phyloP scores from a whole-genome alignment of 92 coral and sea anemone genomes.

The Phenganax subtilis region DNA sequence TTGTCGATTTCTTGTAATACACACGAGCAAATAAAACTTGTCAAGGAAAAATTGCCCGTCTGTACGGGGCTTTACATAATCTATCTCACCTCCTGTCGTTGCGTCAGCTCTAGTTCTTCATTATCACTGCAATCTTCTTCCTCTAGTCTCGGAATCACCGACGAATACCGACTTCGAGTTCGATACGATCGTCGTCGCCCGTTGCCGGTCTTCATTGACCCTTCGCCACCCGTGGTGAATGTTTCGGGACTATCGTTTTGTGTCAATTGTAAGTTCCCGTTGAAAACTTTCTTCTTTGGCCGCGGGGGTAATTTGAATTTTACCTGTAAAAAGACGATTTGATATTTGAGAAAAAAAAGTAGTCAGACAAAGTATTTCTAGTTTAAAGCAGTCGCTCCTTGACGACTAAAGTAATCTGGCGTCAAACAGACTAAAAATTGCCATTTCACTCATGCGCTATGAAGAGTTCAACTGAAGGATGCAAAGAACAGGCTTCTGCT shows the following conservation, averaged over 20 bases:
- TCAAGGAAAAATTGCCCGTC: too few species aligned
- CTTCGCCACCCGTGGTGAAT: constrained; percentile 40
- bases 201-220: constrained; percentile 53
- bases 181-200: constrained; percentile 53
- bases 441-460: too few species aligned
- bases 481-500: too few species aligned
- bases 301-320: constrained; percentile 86
- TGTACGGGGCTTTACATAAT: too few species aligned
- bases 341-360: background rate
- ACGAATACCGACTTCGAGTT: constrained; percentile 63
- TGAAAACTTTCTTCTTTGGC: constrained; percentile 70
- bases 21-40: too few species aligned
- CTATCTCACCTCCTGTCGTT: background rate
- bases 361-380: too few species aligned
- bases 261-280: constrained; percentile 75
- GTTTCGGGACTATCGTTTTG: constrained; percentile 81
- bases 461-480: too few species aligned
- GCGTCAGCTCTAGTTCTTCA: constrained; percentile 15
- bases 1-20: too few species aligned
- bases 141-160: constrained; percentile 56
- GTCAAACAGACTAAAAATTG: too few species aligned
- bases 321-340: constrained; percentile 6
- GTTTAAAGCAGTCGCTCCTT: too few species aligned
- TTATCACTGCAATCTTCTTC: constrained; percentile 14
- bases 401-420: too few species aligned